phyloP scores from a whole-genome alignment of 2,888 invertebrate species.

The Linyphia triangularis region DNA sequence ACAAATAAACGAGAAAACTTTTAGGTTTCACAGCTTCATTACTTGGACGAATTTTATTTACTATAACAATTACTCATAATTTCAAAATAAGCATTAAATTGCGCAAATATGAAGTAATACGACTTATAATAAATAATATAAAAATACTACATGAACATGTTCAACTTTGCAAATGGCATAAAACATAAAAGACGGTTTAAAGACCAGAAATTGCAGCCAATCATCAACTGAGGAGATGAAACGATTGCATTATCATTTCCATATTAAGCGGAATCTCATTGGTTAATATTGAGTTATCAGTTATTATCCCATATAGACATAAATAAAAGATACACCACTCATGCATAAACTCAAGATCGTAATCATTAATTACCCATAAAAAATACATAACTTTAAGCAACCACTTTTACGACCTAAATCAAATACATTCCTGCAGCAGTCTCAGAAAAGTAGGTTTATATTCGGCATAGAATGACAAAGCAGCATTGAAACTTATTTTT shows the following conservation, averaged over 20 bases:
- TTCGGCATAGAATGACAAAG: too few species aligned
- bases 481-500: too few species aligned
- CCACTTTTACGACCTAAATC: not conserved
- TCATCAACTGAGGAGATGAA: not conserved
- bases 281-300: not conserved
- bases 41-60: too few species aligned
- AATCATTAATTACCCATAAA: constrained; percentile 3
- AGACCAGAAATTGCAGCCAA: not conserved
- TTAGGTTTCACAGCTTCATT: too few species aligned
- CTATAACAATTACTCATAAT: too few species aligned
- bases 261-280: not conserved
- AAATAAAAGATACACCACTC: not conserved
- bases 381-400: not conserved
- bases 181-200: constrained; percentile 3
- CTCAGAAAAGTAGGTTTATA: too few species aligned
- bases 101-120: too few species aligned
- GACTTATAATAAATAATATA: too few species aligned
- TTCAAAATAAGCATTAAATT: too few species aligned
- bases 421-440: not conserved
- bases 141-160: too few species aligned
- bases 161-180: too few species aligned
- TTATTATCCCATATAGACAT: not conserved
- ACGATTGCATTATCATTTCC: not conserved
- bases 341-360: not conserved
- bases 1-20: too few species aligned